Evolutionary conservation across 2,797 vertebrate species (phyloP).

Genomic region (Sylvilagus floridanus): DNA sequence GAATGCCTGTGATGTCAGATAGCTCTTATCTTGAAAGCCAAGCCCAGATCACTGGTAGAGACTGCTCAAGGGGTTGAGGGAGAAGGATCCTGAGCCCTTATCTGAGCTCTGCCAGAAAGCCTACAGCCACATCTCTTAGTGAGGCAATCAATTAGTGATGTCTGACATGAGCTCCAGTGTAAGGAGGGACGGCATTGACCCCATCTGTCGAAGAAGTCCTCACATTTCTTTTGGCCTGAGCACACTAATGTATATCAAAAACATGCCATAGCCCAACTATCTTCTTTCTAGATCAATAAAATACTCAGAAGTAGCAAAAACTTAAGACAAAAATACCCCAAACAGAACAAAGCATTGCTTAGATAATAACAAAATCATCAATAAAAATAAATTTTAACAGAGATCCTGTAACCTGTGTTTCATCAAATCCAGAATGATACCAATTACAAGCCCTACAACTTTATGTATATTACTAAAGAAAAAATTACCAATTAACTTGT

Average conservation of each 20-base stretch:
- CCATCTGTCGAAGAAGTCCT: not conserved
- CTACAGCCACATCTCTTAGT: not conserved
- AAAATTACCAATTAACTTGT: not conserved
- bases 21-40: not conserved
- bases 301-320: constrained; percentile 19
- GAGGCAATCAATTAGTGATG: not conserved
- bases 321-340: constrained; percentile 33
- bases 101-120: not conserved
- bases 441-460: not conserved
- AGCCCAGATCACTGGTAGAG: not conserved
- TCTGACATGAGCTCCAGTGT: not conserved
- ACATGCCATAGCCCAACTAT: not conserved
- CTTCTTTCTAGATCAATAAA: constrained; percentile 7
- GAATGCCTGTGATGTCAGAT: not conserved
- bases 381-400: not conserved
- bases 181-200: not conserved
- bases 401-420: not conserved
- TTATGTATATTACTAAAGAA: not conserved
- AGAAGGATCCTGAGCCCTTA: not conserved
- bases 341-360: constrained; percentile 19
- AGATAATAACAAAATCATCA: constrained; percentile 13
- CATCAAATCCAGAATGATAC: constrained; percentile 8
- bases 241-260: not conserved
- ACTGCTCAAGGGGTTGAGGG: not conserved
- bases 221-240: not conserved